phyloP scores from a whole-genome alignment of 1,140 invertebrate species.

The Onthophagus taurus region DNA sequence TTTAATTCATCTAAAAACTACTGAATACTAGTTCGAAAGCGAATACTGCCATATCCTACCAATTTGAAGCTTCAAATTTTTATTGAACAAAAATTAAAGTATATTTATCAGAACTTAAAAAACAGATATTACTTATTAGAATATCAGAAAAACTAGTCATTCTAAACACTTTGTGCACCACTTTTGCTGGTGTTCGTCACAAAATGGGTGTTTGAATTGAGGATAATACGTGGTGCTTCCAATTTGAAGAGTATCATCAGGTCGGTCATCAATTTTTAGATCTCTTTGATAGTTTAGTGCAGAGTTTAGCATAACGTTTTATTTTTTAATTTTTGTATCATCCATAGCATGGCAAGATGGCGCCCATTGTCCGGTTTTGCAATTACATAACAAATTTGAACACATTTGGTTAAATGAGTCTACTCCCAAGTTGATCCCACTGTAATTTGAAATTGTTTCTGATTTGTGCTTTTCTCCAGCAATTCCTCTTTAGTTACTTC shows the following conservation, averaged over 20 bases:
- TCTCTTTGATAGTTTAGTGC: background rate
- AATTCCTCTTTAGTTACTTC: constrained; percentile 16
- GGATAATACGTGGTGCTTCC: constrained; percentile 7
- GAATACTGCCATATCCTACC: too few relatives aligned
- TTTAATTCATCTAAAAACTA: too few relatives aligned
- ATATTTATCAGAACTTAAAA: background rate
- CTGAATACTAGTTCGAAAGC: too few relatives aligned
- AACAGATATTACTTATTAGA: background rate
- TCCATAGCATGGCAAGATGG: background rate
- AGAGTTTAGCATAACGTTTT: constrained; percentile 1
- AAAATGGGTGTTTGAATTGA: constrained; percentile 1
- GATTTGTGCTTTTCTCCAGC: constrained; percentile 11
- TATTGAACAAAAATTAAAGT: background rate
- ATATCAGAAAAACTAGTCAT: background rate
- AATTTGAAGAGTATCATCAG: background rate
- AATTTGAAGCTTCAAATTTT: too few relatives aligned
- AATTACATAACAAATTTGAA: constrained; percentile 1
- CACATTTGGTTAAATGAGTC: constrained; percentile 11
- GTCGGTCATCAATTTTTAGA: background rate
- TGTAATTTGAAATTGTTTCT: constrained; percentile 1
- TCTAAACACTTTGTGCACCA: background rate
- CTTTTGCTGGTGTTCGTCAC: constrained; percentile 1
- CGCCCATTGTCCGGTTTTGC: constrained; percentile 7
- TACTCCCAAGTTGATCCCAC: constrained; percentile 1
- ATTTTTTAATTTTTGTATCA: constrained; percentile 4